These are phyloP conservation scores for Kuschelorhynchus macadamiae DNA, from an alignment of 2,888 invertebrate genomes.

Conservation along the genomic window DNA sequence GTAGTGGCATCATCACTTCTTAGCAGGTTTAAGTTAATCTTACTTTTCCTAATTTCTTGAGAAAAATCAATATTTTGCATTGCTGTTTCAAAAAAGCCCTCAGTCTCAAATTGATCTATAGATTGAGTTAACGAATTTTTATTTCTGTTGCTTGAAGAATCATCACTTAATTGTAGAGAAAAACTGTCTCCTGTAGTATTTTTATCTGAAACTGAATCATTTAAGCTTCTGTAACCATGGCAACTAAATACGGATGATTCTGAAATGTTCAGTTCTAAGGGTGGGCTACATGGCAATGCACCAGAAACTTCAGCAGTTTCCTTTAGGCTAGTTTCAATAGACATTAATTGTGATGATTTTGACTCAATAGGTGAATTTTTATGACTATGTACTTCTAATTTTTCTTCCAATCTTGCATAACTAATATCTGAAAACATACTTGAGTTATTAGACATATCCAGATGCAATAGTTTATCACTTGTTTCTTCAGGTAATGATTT, in stretches of 20 bases:
- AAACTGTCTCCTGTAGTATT: slow-evolving; percentile 63
- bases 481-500: too few relatives aligned
- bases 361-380: too few relatives aligned
- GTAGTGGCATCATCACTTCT: background rate
- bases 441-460: slow-evolving; percentile 34
- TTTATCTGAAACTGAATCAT: slow-evolving; percentile 49
- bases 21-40: background rate
- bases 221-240: slow-evolving; percentile 13
- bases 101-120: slow-evolving; percentile 26
- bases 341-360: too few relatives aligned
- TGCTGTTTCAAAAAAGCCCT: slow-evolving; percentile 20
- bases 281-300: slow-evolving; percentile 5
- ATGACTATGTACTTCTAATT: slow-evolving; percentile 16
- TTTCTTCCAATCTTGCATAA: slow-evolving; percentile 47
- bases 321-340: too few relatives aligned
- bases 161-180: slow-evolving; percentile 51
- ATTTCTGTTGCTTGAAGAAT: slow-evolving; percentile 20
- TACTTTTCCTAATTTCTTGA: slow-evolving; percentile 13
- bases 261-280: slow-evolving; percentile 47
- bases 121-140: slow-evolving; percentile 10
- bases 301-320: slow-evolving; percentile 22
- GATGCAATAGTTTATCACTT: slow-evolving; percentile 1
- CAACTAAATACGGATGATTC: slow-evolving; percentile 37
- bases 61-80: slow-evolving; percentile 16
- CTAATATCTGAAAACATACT: slow-evolving; percentile 45